Conservation (phyloP, 2,888 invertebrate species). For the Cheilosia variabilis region DNA sequence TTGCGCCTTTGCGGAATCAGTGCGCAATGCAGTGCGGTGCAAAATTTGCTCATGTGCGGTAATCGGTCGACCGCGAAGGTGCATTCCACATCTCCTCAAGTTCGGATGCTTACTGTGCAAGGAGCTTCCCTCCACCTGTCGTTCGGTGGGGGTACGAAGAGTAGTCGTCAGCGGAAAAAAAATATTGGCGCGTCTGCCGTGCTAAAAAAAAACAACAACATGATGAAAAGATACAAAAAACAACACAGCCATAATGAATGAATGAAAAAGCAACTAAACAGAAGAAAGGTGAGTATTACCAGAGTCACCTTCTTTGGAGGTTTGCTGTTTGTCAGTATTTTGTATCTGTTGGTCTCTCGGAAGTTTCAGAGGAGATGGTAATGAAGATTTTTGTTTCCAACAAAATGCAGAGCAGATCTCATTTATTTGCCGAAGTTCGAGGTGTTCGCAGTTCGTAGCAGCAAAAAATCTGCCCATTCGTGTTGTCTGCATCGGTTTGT, state of each 20-base stretch:
- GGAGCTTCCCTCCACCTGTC: conserved; percentile 4
- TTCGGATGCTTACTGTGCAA: conserved; percentile 38
- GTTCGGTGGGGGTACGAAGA: neutral
- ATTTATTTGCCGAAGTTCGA: conserved; percentile 83
- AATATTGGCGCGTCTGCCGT: conserved; percentile 57
- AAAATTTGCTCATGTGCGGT: conserved; percentile 65
- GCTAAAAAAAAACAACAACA: conserved; percentile 22
- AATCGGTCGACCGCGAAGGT: conserved; percentile 70
- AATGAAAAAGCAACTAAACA: conserved; percentile 64
- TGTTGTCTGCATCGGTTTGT: conserved; percentile 27
- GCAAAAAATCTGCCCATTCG: conserved; percentile 31
- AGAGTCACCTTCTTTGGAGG: conserved; percentile 70
- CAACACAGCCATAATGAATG: conserved; percentile 58
- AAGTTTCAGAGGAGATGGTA: conserved; percentile 59
- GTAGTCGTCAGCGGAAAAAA: conserved; percentile 10
- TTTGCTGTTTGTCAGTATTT: conserved; percentile 46
- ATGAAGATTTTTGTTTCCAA: conserved; percentile 79
- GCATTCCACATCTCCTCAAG: conserved; percentile 61
- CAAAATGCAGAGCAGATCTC: conserved; percentile 82
- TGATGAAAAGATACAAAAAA: conserved; percentile 32
- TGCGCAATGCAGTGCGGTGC: conserved; percentile 54
- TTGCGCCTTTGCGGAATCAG: conserved; percentile 65
- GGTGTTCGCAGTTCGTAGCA: conserved; percentile 79
- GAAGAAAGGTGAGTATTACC: conserved; percentile 70
- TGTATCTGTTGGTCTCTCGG: conserved; percentile 37